Evolutionary conservation across 2,888 invertebrate species (phyloP), one percentile per base, ranked within the genome.

Genomic region (Rhingia rostrata): DNA sequence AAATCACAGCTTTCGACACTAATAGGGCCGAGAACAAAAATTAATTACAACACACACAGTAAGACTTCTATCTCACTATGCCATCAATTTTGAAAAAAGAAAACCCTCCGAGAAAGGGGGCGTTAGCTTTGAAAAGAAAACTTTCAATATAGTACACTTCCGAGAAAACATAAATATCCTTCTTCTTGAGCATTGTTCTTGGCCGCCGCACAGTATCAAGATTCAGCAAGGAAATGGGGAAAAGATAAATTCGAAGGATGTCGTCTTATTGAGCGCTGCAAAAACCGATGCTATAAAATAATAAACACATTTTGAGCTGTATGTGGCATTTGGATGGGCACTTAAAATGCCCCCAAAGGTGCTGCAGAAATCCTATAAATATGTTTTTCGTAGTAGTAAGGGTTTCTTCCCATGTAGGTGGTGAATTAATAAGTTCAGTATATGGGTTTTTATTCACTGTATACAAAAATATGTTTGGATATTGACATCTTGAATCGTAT

Each of bases 1-100:
- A 79, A 79, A 84, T 84, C 79, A 84, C 69, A 74, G 83, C 56
- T 66, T 79, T 79, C 69, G 83, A 79, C 79, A 69, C 64, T 84
- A 79, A 84, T 83, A 79, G 69, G 63, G 53, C 58, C 30, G 45
- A 79, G 54, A 66, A 60, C 64, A 70, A 79, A 79, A 84, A 84
- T 84, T 84, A 84, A 84, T 84, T 84, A 84, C 74, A 79, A 74
- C 43, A 64, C 73, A 78, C 67, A 66, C 74, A 69, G 49, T 56
- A 49, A 73, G 51, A 30, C 70, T 43, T 64, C 45, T 54, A 82
- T 72, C 66, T 72, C n/a, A 72, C 61, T 63, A 35, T 63, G 69
- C 79, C 69, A 84, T 79, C 74, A 74, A 79, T 70, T 79, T 69
- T 47, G 43, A 60, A 72, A 12, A 12, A 47, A 49, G 3, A 33